Percentiles rank a stretch among this genome's conserved stretches.
These are phyloP conservation scores for Rhorus exstirpatorius DNA, from an alignment of 2,888 invertebrate genomes.

Conservation along the genomic window DNA sequence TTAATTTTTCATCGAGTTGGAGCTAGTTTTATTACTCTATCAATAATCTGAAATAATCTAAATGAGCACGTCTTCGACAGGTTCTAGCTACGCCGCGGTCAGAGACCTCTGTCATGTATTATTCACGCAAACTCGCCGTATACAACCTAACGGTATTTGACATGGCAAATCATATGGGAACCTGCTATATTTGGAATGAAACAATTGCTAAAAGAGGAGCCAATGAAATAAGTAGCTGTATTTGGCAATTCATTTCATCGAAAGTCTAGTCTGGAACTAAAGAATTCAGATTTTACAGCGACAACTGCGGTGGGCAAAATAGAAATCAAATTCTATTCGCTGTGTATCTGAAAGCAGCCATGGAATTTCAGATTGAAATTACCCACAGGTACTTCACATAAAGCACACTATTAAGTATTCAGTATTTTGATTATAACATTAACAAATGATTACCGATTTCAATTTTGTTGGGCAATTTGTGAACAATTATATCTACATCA, in stretches of 20 bases:
- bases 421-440: no score
- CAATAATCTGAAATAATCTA: neutral
- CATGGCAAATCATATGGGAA: slow-evolving; percentile 46
- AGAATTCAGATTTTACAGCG: slow-evolving; percentile 57
- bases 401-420: neutral
- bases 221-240: slow-evolving; percentile 64
- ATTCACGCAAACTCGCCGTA: slow-evolving; percentile 14
- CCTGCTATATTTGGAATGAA: slow-evolving; percentile 67
- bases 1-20: no score
- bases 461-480: no score
- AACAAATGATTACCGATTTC: no score
- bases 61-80: neutral
- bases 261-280: slow-evolving; percentile 41
- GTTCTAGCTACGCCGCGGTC: slow-evolving; percentile 25
- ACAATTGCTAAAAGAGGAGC: slow-evolving; percentile 62
- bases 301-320: slow-evolving; percentile 63
- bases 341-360: slow-evolving; percentile 52
- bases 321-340: slow-evolving; percentile 51
- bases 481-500: no score
- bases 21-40: neutral
- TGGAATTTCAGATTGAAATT: slow-evolving; percentile 38
- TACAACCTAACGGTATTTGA: slow-evolving; percentile 23
- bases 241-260: slow-evolving; percentile 54
- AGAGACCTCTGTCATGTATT: slow-evolving; percentile 24
- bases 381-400: slow-evolving; percentile 5